phyloP scores from a whole-genome alignment of 1,140 invertebrate genomes.

The Drosophila tsacasi region DNA sequence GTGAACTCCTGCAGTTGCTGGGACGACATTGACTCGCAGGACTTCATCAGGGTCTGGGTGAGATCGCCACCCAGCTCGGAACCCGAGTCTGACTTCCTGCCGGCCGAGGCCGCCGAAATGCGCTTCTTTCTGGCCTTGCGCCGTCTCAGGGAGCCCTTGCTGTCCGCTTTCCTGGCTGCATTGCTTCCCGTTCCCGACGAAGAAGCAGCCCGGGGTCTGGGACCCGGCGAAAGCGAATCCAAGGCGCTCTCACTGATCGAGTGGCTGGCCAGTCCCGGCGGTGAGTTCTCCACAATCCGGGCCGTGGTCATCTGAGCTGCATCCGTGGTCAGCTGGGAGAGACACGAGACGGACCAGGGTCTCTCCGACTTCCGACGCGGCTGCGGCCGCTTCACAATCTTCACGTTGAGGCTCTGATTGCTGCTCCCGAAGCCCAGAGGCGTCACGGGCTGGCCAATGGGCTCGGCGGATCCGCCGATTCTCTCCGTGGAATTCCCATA shows the following conservation, averaged over 20 bases:
- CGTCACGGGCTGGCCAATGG: slow-evolving; percentile 59
- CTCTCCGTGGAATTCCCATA: slow-evolving; percentile 88
- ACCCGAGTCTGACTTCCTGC: slow-evolving; percentile 87
- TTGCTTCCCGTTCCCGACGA: slow-evolving; percentile 71
- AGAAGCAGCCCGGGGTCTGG: slow-evolving; percentile 77
- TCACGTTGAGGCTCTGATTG: slow-evolving; percentile 79
- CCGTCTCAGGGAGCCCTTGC: slow-evolving; percentile 86
- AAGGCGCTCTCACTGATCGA: slow-evolving; percentile 95
- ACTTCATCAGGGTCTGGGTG: slow-evolving; percentile 80
- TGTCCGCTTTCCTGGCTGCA: slow-evolving; percentile 84
- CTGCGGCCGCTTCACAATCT: slow-evolving; percentile 74
- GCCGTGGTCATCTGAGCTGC: slow-evolving; percentile 67
- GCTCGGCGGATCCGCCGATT: slow-evolving; percentile 84
- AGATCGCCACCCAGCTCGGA: slow-evolving; percentile 85
- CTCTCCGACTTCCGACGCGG: slow-evolving; percentile 86
- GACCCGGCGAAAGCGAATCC: slow-evolving; percentile 88
- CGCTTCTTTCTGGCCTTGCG: slow-evolving; percentile 89
- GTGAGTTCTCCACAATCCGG: slow-evolving; percentile 60
- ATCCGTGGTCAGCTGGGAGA: slow-evolving; percentile 88
- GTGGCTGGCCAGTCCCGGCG: slow-evolving; percentile 86
- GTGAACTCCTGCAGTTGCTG: slow-evolving; percentile 86
- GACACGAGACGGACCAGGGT: slow-evolving; percentile 94
- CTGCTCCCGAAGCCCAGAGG: slow-evolving; percentile 71
- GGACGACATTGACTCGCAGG: slow-evolving; percentile 79
- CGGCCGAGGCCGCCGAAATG: slow-evolving; percentile 62